Conservation (phyloP, 2,113 vertebrate genomes). For the Pantherophis guttatus region DNA sequence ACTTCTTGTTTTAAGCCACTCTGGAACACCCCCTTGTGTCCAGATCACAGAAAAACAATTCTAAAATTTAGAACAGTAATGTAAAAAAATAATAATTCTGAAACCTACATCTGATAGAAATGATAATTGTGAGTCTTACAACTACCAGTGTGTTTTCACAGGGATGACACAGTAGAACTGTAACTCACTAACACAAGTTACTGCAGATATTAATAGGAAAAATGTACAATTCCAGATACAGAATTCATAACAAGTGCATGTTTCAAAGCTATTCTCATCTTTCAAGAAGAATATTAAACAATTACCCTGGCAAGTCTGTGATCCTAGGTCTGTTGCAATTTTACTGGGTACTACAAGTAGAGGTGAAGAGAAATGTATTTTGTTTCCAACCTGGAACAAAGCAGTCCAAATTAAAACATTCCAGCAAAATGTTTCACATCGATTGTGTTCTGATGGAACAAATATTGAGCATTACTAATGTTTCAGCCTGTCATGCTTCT, state of each 20-base stretch:
- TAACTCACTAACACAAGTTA: background rate
- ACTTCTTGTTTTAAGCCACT: background rate
- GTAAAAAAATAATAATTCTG: background rate
- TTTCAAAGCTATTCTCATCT: background rate
- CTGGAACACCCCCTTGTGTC: conserved; percentile 40
- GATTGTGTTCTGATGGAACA: background rate
- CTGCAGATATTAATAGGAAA: background rate
- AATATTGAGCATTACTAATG: background rate
- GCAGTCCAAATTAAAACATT: background rate
- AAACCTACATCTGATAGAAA: background rate
- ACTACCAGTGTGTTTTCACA: background rate
- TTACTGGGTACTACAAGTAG: background rate
- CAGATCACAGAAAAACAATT: background rate
- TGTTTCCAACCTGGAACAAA: background rate
- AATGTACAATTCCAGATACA: background rate
- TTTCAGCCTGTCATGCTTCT: background rate
- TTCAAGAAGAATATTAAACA: background rate
- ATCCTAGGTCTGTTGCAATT: background rate
- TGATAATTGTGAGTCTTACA: background rate
- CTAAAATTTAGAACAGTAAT: background rate
- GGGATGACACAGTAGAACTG: background rate
- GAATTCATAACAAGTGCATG: background rate
- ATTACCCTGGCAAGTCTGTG: background rate
- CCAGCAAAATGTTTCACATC: background rate
- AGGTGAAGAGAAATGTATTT: background rate